phyloP scores from a whole-genome alignment of 2,888 invertebrate species.

The Thymelicus sylvestris region DNA sequence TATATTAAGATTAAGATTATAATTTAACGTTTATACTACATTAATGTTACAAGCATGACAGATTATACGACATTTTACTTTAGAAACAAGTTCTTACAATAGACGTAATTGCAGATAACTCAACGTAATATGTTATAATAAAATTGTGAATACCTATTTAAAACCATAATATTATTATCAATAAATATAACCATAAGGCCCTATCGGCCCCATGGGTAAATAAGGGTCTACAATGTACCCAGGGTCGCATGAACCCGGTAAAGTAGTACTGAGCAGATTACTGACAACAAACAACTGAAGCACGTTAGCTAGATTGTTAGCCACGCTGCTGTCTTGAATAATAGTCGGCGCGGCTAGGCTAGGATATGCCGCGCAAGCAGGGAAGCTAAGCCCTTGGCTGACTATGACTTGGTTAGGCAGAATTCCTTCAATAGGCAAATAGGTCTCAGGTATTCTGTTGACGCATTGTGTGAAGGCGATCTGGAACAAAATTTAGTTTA shows the following conservation, averaged over 20 bases:
- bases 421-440: constrained; percentile 43
- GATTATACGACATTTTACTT: no score
- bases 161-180: constrained; percentile 11
- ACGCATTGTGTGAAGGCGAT: constrained; percentile 54
- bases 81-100: no score
- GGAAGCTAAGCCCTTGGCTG: constrained; percentile 45
- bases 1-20: no score
- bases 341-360: constrained; percentile 50
- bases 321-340: constrained; percentile 68
- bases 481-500: constrained; percentile 49
- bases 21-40: no score
- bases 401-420: constrained; percentile 48
- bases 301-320: constrained; percentile 70
- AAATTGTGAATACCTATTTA: no score
- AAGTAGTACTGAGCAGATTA: constrained; percentile 64
- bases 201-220: constrained; percentile 19
- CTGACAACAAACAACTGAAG: constrained; percentile 70
- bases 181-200: constrained; percentile 40
- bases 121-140: no score
- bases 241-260: constrained; percentile 50
- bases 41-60: no score
- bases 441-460: constrained; percentile 51
- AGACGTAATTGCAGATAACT: no score
- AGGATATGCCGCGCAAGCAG: constrained; percentile 34
- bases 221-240: constrained; percentile 26